Base-by-base conservation (phyloP, 1,140 invertebrate genomes). In the Adoxophyes honmai region DNA sequence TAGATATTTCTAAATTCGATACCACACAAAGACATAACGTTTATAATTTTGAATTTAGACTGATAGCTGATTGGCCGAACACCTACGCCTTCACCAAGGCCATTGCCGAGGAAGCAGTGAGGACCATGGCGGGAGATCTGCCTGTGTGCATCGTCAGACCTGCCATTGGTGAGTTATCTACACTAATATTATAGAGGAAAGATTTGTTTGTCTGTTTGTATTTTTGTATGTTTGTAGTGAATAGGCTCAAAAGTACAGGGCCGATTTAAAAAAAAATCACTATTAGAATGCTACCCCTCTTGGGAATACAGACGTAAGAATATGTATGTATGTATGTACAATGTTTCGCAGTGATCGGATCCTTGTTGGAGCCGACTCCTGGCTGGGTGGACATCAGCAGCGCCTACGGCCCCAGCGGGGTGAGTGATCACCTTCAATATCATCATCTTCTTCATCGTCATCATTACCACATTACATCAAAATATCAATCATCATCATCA, bases 71-170 rank as follows among this genome's bases (percentile, higher is more conserved):
- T 14, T 94, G 93, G 86, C 95, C 95, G 0, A 96, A 96, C 67
- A 95, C 94, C 0, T 97, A 96, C 68, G 91, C 93, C 0, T 96
- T 92, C 70, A 95, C 94, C 5, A 97, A 97, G 90, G 92, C 94
- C 8, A 68, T 96, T 11, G 93, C 94, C 5, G 96, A 97, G 78
- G 91, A 94, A 64, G 76, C 93, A 0, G 86, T 96, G 0, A 85
- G 91, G 58, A 86, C 92, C 52, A 88, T 92, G 42, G 84, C 88
- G 4, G 76, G 78, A 13, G 91, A 90, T 38, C 64, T 99, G 52
- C 97, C 97, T 2, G 75, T 91, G 3, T 92, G 91, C 18, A 90
- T 95, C 11, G 91, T 94, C 62, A 90, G 94, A 64, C 94, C 94
- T 0, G 91, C 93, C 2, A 93, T 95, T 58, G 90, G 92, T 93